Evolutionary conservation across 2,797 vertebrate species (phyloP).

Genomic region (Enteromius fasciolatus): DNA sequence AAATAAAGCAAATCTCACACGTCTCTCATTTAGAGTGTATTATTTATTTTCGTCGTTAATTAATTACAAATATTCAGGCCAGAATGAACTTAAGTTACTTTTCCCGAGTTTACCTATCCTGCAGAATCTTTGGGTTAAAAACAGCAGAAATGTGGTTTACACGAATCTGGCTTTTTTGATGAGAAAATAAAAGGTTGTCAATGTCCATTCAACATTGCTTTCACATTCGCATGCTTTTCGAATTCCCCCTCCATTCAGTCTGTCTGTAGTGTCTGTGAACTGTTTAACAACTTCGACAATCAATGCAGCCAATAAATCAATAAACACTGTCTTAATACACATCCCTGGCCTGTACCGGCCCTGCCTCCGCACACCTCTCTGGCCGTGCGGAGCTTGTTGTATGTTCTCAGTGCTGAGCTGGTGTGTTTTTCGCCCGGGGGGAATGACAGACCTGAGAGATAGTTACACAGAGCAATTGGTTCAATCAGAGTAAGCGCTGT

Average conservation of each 20-base stretch:
- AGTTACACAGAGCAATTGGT: constrained; percentile 81
- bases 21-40: constrained; percentile 43
- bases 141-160: not conserved
- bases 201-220: constrained; percentile 61
- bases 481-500: constrained; percentile 78
- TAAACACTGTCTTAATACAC: constrained; percentile 76
- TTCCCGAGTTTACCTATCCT: constrained; percentile 23
- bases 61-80: constrained; percentile 48
- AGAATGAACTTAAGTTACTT: constrained; percentile 34
- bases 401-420: constrained; percentile 65
- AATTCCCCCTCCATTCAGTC: not conserved
- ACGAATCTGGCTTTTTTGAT: constrained; percentile 37
- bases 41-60: constrained; percentile 49
- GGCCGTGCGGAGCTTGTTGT: constrained; percentile 61
- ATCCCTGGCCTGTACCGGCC: constrained; percentile 69
- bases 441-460: constrained; percentile 73
- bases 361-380: constrained; percentile 68
- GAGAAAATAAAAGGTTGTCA: constrained; percentile 67
- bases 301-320: constrained; percentile 81
- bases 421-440: constrained; percentile 73
- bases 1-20: constrained; percentile 46
- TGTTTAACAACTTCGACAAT: constrained; percentile 80
- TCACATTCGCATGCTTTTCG: constrained; percentile 44
- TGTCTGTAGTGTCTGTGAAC: constrained; percentile 70
- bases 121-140: not conserved